Conservation (phyloP, 2,888 invertebrate species). For the Apantesis nais region DNA sequence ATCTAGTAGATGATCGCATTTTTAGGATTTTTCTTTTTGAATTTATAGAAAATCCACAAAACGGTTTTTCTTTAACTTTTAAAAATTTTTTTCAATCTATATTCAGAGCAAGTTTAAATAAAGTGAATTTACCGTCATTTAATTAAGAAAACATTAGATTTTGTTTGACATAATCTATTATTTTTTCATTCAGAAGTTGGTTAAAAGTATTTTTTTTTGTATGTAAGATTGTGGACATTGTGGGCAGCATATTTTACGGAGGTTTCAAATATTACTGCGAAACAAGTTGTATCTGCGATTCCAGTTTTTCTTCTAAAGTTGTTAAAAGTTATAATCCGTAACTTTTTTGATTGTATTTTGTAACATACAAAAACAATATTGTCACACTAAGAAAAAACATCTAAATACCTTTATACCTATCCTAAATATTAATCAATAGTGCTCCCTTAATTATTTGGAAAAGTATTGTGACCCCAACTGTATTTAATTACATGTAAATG, state of each 20-base stretch:
- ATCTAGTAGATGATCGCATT: too few species aligned
- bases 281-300: slow-evolving; percentile 63
- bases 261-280: slow-evolving; percentile 54
- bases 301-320: slow-evolving; percentile 63
- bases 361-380: slow-evolving; percentile 41
- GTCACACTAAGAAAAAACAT: slow-evolving; percentile 37
- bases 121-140: background rate
- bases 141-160: background rate
- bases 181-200: background rate
- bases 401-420: slow-evolving; percentile 23
- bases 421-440: background rate
- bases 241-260: slow-evolving; percentile 45
- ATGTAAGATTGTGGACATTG: slow-evolving; percentile 30
- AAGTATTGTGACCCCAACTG: slow-evolving; percentile 10
- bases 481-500: slow-evolving; percentile 34
- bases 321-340: slow-evolving; percentile 57
- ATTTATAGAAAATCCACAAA: too few species aligned
- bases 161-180: background rate
- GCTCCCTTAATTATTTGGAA: background rate
- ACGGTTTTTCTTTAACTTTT: too few species aligned
- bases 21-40: too few species aligned
- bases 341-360: slow-evolving; percentile 55
- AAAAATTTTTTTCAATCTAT: slow-evolving; percentile 8
- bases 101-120: background rate
- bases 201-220: slow-evolving; percentile 13